phyloP scores from a whole-genome alignment of 1,140 invertebrate genomes.

The Anagrus nilaparvatae region DNA sequence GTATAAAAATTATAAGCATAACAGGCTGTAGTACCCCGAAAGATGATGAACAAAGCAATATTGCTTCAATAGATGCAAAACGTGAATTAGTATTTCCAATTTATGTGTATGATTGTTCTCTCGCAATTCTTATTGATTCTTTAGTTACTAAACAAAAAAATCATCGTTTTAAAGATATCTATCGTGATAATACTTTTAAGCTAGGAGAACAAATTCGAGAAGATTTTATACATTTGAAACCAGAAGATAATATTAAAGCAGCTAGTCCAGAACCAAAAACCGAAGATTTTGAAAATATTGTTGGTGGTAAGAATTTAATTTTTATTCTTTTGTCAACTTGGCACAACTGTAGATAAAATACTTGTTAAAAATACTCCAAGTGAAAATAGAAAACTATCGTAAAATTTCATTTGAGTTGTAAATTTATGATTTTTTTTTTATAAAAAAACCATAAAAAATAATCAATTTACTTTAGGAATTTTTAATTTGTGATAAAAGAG shows the following conservation, averaged over 20 bases:
- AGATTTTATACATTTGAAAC: constrained; percentile 38
- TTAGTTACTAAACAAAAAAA: constrained; percentile 44
- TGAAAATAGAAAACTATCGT: too few relatives aligned
- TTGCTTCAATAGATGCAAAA: constrained; percentile 20
- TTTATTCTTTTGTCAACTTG: too few relatives aligned
- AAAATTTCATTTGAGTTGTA: too few relatives aligned
- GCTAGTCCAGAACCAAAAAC: constrained; percentile 39
- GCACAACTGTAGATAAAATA: too few relatives aligned
- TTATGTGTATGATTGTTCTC: constrained; percentile 60
- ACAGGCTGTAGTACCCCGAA: too few relatives aligned
- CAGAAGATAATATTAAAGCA: constrained; percentile 29
- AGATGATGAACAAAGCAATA: background rate
- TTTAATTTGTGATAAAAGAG: too few relatives aligned
- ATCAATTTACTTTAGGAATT: too few relatives aligned
- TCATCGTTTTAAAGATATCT: constrained; percentile 40
- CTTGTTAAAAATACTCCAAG: too few relatives aligned
- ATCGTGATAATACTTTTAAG: constrained; percentile 44
- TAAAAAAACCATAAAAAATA: too few relatives aligned
- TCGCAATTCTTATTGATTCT: constrained; percentile 47
- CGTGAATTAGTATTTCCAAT: constrained; percentile 47
- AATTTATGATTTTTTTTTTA: too few relatives aligned
- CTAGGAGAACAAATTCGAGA: constrained; percentile 28
- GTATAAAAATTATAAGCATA: too few relatives aligned
- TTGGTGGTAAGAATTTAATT: constrained; percentile 24
- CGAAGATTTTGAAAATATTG: constrained; percentile 39